Percentiles rank a stretch among this genome's conserved stretches.
Evolutionary conservation across 2,113 vertebrate species (phyloP).

Genomic region (Semicossyphus pulcher): DNA sequence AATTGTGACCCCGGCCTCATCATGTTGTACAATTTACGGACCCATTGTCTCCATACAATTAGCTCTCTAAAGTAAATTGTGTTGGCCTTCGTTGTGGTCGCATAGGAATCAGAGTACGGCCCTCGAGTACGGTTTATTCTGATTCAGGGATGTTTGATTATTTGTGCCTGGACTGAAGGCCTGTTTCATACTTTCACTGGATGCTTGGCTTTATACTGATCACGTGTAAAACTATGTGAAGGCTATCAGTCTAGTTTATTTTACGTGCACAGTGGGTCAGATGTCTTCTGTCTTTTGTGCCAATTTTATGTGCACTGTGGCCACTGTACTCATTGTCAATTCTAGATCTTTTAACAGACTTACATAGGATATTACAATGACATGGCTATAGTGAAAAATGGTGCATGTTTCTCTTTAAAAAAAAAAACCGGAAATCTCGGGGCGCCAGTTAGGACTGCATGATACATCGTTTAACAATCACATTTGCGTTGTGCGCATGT

Average conservation of each 20-base stretch:
- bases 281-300: neutral
- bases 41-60: neutral
- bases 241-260: neutral
- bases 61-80: slow-evolving; percentile 15
- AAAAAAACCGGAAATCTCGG: no score
- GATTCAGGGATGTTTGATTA: neutral
- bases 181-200: neutral
- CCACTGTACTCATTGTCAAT: no score
- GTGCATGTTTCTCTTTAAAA: no score
- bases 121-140: neutral
- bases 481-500: no score
- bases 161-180: neutral
- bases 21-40: slow-evolving; percentile 19
- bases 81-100: neutral
- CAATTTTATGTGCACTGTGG: neutral
- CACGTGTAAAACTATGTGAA: neutral
- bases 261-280: neutral
- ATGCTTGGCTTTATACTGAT: neutral
- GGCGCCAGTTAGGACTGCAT: no score
- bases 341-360: neutral
- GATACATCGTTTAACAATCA: no score
- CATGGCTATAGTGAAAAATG: no score
- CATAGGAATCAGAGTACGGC: neutral
- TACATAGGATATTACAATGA: no score
- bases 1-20: neutral